These are phyloP conservation scores for Pachyrhynchus sulphureomaculatus DNA, from an alignment of 1,140 invertebrate genomes.

Conservation along the genomic window DNA sequence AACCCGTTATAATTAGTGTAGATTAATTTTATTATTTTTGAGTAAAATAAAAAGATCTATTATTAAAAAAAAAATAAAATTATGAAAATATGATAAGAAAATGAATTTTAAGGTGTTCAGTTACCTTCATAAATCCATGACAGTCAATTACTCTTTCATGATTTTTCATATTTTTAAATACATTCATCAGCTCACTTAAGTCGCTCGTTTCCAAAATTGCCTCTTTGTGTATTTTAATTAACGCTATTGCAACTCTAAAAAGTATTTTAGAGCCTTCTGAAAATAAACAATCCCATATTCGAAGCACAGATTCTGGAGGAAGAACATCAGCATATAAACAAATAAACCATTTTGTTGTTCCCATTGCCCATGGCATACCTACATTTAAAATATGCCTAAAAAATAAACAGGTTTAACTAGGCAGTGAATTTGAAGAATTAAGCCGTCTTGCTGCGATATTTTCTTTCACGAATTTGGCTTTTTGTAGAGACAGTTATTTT, in stretches of 20 bases:
- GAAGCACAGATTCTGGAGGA: conserved; percentile 85
- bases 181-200: conserved; percentile 71
- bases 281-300: conserved; percentile 95
- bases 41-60: too few species aligned
- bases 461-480: too few species aligned
- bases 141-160: conserved; percentile 74
- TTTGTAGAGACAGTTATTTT: too few species aligned
- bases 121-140: conserved; percentile 83
- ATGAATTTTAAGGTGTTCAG: not conserved
- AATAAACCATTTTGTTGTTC: conserved; percentile 93
- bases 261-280: conserved; percentile 84
- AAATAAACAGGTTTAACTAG: not conserved
- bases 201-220: conserved; percentile 73
- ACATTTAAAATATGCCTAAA: conserved; percentile 69
- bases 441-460: too few species aligned
- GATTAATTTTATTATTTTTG: too few species aligned
- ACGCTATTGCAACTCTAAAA: conserved; percentile 81
- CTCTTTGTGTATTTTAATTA: conserved; percentile 73
- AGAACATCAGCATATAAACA: conserved; percentile 90
- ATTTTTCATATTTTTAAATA: conserved; percentile 76
- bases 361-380: conserved; percentile 81
- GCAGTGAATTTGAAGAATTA: too few species aligned
- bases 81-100: not conserved
- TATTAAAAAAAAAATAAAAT: not conserved
- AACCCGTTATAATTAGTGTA: too few species aligned